Evolutionary conservation across 2,888 invertebrate genomes (phyloP).

Genomic region (Andrena flavipes): DNA sequence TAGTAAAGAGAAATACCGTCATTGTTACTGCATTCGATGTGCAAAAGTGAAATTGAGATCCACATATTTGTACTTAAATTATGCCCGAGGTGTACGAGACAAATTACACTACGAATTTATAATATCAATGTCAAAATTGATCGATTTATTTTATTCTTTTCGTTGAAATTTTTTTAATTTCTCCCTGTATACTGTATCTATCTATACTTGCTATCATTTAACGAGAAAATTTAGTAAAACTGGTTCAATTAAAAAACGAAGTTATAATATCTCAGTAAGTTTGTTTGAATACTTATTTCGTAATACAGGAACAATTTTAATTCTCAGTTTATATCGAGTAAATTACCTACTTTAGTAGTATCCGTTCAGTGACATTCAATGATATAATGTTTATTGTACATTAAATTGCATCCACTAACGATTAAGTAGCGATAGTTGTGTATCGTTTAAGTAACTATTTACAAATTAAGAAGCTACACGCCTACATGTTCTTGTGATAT

Average conservation of each 20-base stretch:
- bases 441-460: slow-evolving; percentile 30
- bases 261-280: no score
- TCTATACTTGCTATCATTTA: no score
- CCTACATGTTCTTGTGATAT: slow-evolving; percentile 36
- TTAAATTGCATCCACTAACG: slow-evolving; percentile 10
- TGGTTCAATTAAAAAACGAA: no score
- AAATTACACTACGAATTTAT: no score
- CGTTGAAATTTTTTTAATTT: no score
- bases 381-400: slow-evolving; percentile 17
- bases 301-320: slow-evolving; percentile 12
- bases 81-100: no score
- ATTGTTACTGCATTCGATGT: no score
- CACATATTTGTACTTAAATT: neutral
- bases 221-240: no score
- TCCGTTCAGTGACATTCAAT: slow-evolving; percentile 18
- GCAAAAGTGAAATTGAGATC: neutral
- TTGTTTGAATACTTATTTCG: neutral
- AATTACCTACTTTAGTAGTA: neutral
- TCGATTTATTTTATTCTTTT: no score
- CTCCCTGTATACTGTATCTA: no score
- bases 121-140: no score
- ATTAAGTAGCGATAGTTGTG: slow-evolving; percentile 21
- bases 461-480: slow-evolving; percentile 36
- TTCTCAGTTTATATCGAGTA: neutral
- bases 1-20: no score